Evolutionary conservation across 2,797 vertebrate genomes (phyloP).

Genomic region (Macropus fuliginosus): DNA sequence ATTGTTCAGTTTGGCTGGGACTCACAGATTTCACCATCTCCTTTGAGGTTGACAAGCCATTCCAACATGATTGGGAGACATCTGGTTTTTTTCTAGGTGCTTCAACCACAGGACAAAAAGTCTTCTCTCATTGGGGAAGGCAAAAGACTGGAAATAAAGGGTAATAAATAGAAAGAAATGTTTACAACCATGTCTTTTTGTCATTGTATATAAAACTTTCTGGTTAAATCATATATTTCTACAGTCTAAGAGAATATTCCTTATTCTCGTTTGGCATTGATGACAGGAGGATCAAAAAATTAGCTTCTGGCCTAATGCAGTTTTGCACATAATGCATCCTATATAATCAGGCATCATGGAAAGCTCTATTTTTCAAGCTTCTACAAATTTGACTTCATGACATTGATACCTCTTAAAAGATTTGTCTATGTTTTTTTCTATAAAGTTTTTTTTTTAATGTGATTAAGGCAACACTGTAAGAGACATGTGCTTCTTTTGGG

Average conservation of each 20-base stretch:
- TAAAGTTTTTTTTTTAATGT: conserved; percentile 29
- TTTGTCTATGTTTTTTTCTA: not conserved
- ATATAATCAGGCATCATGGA: not conserved
- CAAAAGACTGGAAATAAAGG: not conserved
- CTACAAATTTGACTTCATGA: not conserved
- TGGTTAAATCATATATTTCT: not conserved
- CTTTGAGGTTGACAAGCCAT: not conserved
- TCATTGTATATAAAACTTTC: not conserved
- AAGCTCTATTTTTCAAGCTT: not conserved
- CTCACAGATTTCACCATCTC: not conserved
- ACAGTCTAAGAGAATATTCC: not conserved
- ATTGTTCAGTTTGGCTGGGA: not conserved
- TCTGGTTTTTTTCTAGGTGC: not conserved
- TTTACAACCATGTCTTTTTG: not conserved
- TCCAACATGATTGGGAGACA: not conserved
- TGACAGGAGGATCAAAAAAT: not conserved
- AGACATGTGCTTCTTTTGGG: not conserved
- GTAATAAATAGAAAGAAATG: not conserved
- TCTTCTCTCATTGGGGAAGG: not conserved
- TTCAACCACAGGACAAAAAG: not conserved
- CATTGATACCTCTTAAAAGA: not conserved
- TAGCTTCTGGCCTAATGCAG: not conserved
- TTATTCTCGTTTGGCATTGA: not conserved
- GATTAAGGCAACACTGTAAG: not conserved
- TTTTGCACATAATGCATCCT: not conserved